phyloP scores from a whole-genome alignment of 2,888 invertebrate species.

The Craniophora ligustri region DNA sequence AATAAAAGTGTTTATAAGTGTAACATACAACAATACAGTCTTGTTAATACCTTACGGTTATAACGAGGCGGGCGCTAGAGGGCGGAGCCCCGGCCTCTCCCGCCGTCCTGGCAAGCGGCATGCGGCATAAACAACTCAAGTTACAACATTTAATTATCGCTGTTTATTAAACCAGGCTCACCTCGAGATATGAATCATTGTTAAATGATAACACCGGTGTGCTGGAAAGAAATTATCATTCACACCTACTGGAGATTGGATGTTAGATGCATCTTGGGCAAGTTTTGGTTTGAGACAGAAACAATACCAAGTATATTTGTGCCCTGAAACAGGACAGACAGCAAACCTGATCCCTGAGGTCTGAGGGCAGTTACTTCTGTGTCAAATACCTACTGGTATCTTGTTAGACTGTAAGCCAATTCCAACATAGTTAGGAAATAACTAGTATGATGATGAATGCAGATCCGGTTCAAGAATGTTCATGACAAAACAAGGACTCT shows the following conservation, averaged over 20 bases:
- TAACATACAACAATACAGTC: constrained; percentile 51
- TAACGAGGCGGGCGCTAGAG: constrained; percentile 73
- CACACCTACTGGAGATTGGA: constrained; percentile 75
- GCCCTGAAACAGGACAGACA: no score
- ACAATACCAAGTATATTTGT: no score
- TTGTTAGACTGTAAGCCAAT: no score
- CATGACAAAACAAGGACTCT: no score
- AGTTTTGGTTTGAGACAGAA: no score
- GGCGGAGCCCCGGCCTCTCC: constrained; percentile 74
- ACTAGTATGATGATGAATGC: no score
- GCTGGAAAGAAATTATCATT: constrained; percentile 74
- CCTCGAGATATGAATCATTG: constrained; percentile 75
- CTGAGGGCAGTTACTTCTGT: no score
- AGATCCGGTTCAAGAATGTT: no score
- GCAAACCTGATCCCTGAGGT: no score
- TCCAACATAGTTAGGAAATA: no score
- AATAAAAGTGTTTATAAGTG: constrained; percentile 32
- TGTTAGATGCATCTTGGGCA: constrained; percentile 23
- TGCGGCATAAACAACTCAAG: constrained; percentile 83
- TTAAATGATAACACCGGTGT: constrained; percentile 66
- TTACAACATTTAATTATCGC: constrained; percentile 87
- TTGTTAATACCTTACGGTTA: constrained; percentile 79
- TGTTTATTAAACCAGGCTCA: constrained; percentile 84
- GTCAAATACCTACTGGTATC: no score
- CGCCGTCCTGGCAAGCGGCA: constrained; percentile 48